Evolutionary conservation across 2,888 invertebrate species (phyloP), one percentile per base, ranked within the genome.

Genomic region (Allolobophora icterica): DNA sequence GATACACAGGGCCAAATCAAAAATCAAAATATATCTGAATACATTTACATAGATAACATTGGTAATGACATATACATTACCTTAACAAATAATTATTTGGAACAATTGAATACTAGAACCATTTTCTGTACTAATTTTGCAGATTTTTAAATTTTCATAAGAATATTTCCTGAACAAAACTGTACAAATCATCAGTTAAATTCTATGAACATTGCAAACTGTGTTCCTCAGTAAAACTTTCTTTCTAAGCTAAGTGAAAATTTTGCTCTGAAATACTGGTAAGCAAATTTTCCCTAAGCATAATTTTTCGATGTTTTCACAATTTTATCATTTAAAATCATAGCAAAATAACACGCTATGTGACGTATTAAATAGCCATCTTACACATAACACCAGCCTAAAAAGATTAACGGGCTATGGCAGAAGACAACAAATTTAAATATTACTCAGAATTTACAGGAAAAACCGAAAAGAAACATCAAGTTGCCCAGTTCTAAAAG

Each of bases 341-440:
- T n/a, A 71, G 30, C 71, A 71, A 71, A 71, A 71, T 71, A 71
- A 3, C 30, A 58, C 3, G 71, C n/a, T 21, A 71, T 71, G 71
- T 11, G n/a, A 71, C 71, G n/a, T 30, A n/a, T n/a, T 71, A 71
- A 71, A 71, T 71, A 71, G 71, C 71, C n/a, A 71, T 71, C 30
- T 71, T 71, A 71, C 71, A 71, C 71, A 71, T 71, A 71, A 71
- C 71, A 71, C n/a, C 71, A 6, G 71, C 71, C 71, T 71, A 71
- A 30, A 52, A 17, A 71, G 71, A n/a, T 8, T 0, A 71, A 71
- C 71, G 13, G 71, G n/a, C 71, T n/a, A 71, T 30, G n/a, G n/a
- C 71, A n/a, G n/a, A n/a, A 71, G 71, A 71, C 71, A 71, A 71
- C n/a, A n/a, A n/a, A 71, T 71, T 71, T 71, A 71, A 71, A 71